Conservation (phyloP, 2,113 vertebrate species). For the Pampusana beccarii region DNA sequence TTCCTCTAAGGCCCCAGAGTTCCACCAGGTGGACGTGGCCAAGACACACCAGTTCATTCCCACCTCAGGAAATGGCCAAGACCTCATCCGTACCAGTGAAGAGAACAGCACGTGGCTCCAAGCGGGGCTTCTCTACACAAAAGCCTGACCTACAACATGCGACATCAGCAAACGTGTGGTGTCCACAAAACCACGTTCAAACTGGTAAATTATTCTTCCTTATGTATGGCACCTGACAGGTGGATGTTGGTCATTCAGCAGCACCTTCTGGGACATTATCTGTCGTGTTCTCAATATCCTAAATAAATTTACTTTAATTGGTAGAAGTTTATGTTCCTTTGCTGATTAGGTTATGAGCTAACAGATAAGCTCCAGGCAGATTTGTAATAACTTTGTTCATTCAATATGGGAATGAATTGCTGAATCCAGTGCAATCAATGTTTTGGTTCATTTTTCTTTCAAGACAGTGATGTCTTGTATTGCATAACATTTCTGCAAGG, state of each 20-base stretch:
- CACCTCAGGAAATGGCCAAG: neutral
- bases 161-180: rapidly evolving
- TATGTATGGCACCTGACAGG: neutral
- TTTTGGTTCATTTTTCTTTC: neutral
- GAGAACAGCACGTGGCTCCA: neutral
- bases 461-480: neutral
- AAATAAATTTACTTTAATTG: neutral
- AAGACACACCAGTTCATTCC: neutral
- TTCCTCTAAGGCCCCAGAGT: neutral
- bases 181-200: neutral
- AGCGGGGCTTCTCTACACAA: neutral
- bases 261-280: neutral
- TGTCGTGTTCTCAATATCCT: rapidly evolving
- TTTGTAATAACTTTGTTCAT: neutral
- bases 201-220: neutral
- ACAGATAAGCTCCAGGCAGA: neutral
- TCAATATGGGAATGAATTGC: neutral
- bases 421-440: neutral
- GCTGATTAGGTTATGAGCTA: neutral
- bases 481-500: constrained; percentile 34
- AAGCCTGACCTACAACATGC: rapidly evolving
- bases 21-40: rapidly evolving
- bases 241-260: neutral
- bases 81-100: neutral
- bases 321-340: neutral